Base-by-base conservation (phyloP, 2,888 invertebrate genomes). In the Tetrapedia diversipes region DNA sequence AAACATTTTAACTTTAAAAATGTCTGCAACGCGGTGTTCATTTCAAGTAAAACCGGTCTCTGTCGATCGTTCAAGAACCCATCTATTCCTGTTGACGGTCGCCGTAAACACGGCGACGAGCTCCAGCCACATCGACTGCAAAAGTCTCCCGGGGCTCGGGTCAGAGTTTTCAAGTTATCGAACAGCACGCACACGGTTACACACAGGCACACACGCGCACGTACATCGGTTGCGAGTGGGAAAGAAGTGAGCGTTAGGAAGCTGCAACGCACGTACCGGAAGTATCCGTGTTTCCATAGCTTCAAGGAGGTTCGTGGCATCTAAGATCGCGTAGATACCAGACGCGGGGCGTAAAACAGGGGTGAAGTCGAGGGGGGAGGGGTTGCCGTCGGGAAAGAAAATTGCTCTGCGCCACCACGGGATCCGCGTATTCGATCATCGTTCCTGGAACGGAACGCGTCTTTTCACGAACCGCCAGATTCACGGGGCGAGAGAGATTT, bases 241-340 rank as follows among this genome's bases (percentile, higher is more conserved):
- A 7, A 86, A 82, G 73, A 83, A 67, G 56, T 88, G 89, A 89
- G 89, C 89, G 89, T 86, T 83, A 68, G 68, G 86, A 47, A 86
- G 82, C 81, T 80, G 79, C 85, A 86, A 89, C 87, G 80, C 83
- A 77, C 83, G 61, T 70, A 29, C 65, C 72, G 78, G 77, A 82
- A 84, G 83, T 85, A 82, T 82, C 81, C 76, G 60, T n/a, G n/a
- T 86, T 83, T 80, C 64, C 78, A 74, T 34, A 47, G 37, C 66
- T 63, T 60, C 57, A n/a, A 32, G 45, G 24, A 41, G 16, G 24
- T 53, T 57, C 16, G 43, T 22, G 54, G 22, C 39, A 27, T 11
- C 63, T 41, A 47, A 39, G 39, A 73, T 22, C 54, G 22, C 27
- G 16, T 41, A 34, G 11, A n/a, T n/a, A 22, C 16, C 27, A 11